These are phyloP conservation scores for Isoperla grammatica DNA, from an alignment of 2,888 invertebrate genomes.

Conservation along the genomic window DNA sequence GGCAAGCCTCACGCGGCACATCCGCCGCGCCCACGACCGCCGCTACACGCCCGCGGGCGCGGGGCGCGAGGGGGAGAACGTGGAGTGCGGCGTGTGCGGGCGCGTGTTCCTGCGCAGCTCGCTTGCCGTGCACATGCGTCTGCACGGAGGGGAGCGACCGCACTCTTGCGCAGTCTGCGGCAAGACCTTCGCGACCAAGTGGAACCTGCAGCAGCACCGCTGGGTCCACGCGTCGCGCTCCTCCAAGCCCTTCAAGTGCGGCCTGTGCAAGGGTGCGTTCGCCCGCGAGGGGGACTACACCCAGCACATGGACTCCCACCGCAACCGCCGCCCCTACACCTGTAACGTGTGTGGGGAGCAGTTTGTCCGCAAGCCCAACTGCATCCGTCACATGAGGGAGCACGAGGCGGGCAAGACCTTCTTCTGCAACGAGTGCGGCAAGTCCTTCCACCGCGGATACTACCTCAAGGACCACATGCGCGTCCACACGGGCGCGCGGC, in stretches of 20 bases:
- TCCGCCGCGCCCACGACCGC: conserved; percentile 72
- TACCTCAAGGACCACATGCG: conserved; percentile 83
- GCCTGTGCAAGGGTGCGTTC: conserved; percentile 77
- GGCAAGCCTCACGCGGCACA: conserved; percentile 76
- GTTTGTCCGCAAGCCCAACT: conserved; percentile 84
- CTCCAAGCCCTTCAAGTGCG: conserved; percentile 79
- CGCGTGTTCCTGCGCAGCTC: conserved; percentile 73
- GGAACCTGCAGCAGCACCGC: conserved; percentile 83
- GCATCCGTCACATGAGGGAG: conserved; percentile 76
- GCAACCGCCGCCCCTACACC: conserved; percentile 75
- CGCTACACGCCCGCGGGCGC: conserved; percentile 63
- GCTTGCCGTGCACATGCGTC: conserved; percentile 70
- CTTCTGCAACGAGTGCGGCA: conserved; percentile 71
- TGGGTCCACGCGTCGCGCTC: conserved; percentile 84
- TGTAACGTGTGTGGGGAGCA: conserved; percentile 87
- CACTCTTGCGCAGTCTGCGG: conserved; percentile 76
- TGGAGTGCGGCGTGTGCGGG: conserved; percentile 72
- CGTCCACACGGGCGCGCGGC: conserved; percentile 75
- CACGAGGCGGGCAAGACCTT: conserved; percentile 76
- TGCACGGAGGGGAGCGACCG: conserved; percentile 72
- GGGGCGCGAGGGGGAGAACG: conserved; percentile 56
- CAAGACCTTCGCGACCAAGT: conserved; percentile 81
- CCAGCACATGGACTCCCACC: conserved; percentile 81
- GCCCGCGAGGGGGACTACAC: conserved; percentile 73
- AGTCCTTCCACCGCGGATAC: conserved; percentile 80